Percentiles rank a stretch among this genome's conserved stretches.
Conservation (phyloP, 2,888 invertebrate genomes). For the Melieria picta region DNA sequence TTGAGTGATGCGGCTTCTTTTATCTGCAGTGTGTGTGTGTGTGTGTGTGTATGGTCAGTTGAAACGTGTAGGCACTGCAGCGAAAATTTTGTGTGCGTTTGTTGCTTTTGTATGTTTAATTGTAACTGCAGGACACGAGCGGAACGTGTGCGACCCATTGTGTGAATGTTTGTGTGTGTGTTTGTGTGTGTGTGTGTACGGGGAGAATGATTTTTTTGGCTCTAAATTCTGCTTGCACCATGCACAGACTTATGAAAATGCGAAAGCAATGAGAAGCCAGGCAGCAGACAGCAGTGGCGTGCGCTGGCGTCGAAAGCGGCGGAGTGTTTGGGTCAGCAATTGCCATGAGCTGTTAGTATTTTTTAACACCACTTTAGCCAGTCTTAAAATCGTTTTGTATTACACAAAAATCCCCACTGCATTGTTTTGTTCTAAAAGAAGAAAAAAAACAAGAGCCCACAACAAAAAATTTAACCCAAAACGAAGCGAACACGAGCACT, state of each 20-base stretch:
- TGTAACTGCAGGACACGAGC: conserved; percentile 48
- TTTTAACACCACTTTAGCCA: too few relatives aligned
- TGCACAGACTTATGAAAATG: too few relatives aligned
- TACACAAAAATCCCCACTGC: too few relatives aligned
- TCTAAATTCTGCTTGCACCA: too few relatives aligned
- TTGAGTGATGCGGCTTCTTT: not conserved
- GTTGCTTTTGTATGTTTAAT: conserved; percentile 39
- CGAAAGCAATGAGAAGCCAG: too few relatives aligned
- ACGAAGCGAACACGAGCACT: conserved; percentile 1
- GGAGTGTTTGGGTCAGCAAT: too few relatives aligned
- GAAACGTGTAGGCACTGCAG: not conserved
- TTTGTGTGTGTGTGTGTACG: not conserved
- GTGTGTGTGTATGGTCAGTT: not conserved
- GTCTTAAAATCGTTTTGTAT: too few relatives aligned
- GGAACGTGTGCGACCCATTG: conserved; percentile 23
- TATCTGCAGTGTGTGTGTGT: not conserved
- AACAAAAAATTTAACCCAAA: not conserved
- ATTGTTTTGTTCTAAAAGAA: not conserved
- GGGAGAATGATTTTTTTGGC: too few relatives aligned
- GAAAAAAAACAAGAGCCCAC: not conserved
- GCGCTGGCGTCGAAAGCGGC: too few relatives aligned
- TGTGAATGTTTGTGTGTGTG: not conserved
- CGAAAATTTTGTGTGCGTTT: not conserved
- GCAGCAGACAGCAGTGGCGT: too few relatives aligned
- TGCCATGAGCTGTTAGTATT: too few relatives aligned